These are phyloP conservation scores for Drosophila pachea DNA, from an alignment of 1,140 invertebrate species.

Conservation along the genomic window DNA sequence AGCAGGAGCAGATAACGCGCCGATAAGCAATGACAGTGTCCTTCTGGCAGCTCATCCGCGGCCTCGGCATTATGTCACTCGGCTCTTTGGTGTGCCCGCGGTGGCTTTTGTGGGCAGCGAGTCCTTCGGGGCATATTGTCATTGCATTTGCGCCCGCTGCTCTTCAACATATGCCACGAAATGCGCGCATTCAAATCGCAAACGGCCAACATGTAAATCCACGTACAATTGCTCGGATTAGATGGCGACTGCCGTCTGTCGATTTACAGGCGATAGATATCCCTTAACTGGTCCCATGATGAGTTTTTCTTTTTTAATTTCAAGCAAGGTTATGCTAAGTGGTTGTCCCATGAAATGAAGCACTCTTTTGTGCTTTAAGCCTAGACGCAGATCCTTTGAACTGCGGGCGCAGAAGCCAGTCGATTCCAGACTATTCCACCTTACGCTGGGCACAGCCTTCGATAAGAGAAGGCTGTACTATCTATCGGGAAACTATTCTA, in stretches of 20 bases:
- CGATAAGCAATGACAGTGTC: slow-evolving; percentile 53
- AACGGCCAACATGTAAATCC: slow-evolving; percentile 3
- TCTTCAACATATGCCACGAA: slow-evolving; percentile 58
- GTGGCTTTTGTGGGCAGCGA: slow-evolving; percentile 42
- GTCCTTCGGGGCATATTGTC: slow-evolving; percentile 32
- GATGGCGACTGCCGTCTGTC: not conserved
- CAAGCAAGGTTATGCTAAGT: too few species aligned
- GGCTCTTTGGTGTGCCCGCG: slow-evolving; percentile 22
- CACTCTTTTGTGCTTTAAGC: too few species aligned
- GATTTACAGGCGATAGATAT: too few species aligned
- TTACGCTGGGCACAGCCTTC: too few species aligned
- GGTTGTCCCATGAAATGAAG: too few species aligned
- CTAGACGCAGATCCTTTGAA: too few species aligned
- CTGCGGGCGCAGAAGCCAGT: too few species aligned
- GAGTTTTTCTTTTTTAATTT: too few species aligned
- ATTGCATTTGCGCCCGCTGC: slow-evolving; percentile 2
- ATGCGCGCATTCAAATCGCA: slow-evolving; percentile 7
- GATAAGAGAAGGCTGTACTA: too few species aligned
- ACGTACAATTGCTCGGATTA: not conserved
- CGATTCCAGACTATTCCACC: too few species aligned
- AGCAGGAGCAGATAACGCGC: slow-evolving; percentile 45
- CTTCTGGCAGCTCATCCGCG: slow-evolving; percentile 36
- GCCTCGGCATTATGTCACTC: slow-evolving; percentile 39
- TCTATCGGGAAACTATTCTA: too few species aligned
- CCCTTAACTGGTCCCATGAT: not conserved